Evolutionary conservation across 2,888 invertebrate species (phyloP), one percentile per base, ranked within the genome.

Genomic region (Amphipyra berbera): DNA sequence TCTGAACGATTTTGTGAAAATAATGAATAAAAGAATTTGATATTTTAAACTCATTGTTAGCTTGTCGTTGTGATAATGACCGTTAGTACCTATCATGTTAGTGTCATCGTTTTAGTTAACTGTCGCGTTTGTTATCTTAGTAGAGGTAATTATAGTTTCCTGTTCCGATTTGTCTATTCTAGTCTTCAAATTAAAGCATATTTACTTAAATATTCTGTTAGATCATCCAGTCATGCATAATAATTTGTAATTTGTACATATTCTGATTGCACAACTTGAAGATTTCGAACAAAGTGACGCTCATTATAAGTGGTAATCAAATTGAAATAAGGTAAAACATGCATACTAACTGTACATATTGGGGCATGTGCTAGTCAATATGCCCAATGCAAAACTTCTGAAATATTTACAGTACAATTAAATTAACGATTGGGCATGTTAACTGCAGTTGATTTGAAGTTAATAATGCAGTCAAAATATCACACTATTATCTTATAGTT

Each of bases 231-330:
- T 80, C 77, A 83, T 81, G 82, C 82, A 84, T 81, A 84, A 82
- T 85, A 79, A 82, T 87, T 90, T 90, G 88, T 89, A 87, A 82
- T 84, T 83, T 91, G 88, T 90, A 92, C 88, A 90, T 85, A 85
- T 90, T 89, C 77, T 90, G 88, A 90, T 88, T 91, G 90, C 92
- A 91, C 91, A 91, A 91, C 90, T 84, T 81, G 68, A 77, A 76
- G 70, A 73, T 82, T 68, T 72, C 67, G 59, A 75, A 76, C 73
- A 64, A 65, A 68, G 35, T 68, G 55, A 69, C 45, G 65, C 57
- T 57, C 61, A 54, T 54, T 59, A 27, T 45, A 54, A 42, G 44
- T 61, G 53, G 46, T 69, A 58, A 58, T 42, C 48, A 48, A 68
- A 65, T 61, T 61, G 41, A 57, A 65, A 59, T 53, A 53, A 46